Percentiles rank a stretch among this genome's conserved stretches.
Conservation (phyloP, 30 jellyfish, hydroid and myxozoan genomes). For the Turritopsis rubra region DNA sequence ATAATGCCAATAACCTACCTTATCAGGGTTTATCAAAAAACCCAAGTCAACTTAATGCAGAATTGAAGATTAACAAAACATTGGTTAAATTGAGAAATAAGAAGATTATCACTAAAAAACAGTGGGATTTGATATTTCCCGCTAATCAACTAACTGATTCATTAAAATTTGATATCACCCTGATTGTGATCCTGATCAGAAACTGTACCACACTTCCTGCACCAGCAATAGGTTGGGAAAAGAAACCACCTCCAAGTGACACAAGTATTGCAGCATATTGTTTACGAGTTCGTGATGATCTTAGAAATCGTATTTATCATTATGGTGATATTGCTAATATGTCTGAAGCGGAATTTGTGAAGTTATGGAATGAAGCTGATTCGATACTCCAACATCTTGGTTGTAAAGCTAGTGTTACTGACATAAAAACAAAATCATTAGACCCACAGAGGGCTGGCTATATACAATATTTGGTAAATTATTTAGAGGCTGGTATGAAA, state of each 20-base stretch:
- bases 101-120: background rate
- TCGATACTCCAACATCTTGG: background rate
- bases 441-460: background rate
- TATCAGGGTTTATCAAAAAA: conserved; percentile 5
- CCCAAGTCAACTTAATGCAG: background rate
- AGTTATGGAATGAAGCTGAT: conserved; percentile 4
- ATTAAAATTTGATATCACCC: conserved; percentile 1
- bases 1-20: background rate
- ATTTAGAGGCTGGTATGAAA: background rate
- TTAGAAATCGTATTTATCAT: background rate
- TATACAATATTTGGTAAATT: background rate
- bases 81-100: background rate
- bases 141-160: conserved; percentile 2
- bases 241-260: conserved; percentile 1
- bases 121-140: background rate
- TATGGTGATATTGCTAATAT: background rate
- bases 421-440: background rate
- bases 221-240: background rate
- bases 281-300: conserved; percentile 12
- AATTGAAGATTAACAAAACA: background rate
- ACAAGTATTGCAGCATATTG: conserved; percentile 4
- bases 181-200: background rate
- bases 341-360: background rate
- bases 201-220: conserved; percentile 7
- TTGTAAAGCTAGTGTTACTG: background rate